Percentiles rank a stretch among this genome's conserved stretches.
These are phyloP conservation scores for Phragmatobia fuliginosa DNA, from an alignment of 2,888 invertebrate species.

Conservation along the genomic window DNA sequence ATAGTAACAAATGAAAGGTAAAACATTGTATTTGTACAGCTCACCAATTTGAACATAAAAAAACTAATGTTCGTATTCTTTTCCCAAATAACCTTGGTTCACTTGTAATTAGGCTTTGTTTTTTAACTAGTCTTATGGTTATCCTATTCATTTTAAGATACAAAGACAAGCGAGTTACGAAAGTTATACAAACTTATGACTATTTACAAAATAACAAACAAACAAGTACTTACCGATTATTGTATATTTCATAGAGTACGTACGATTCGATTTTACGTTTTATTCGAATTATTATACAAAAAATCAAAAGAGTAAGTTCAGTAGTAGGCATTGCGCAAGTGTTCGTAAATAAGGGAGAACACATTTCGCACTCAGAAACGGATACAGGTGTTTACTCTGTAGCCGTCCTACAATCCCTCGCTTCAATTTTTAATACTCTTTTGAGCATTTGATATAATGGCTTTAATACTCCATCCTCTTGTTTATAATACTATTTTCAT, in stretches of 20 bases:
- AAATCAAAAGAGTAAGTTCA: neutral
- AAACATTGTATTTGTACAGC: constrained; percentile 25
- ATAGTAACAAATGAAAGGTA: constrained; percentile 51
- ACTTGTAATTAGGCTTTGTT: neutral
- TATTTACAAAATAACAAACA: neutral
- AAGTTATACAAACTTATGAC: neutral
- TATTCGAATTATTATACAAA: neutral
- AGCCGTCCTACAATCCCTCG: constrained; percentile 63
- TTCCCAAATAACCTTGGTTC: constrained; percentile 12
- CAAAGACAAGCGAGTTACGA: no score
- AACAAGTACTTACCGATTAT: neutral
- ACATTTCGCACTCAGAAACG: constrained; percentile 51
- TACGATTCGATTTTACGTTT: neutral
- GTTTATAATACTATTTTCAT: constrained; percentile 2
- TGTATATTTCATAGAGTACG: neutral
- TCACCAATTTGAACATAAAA: constrained; percentile 31
- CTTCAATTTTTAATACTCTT: constrained; percentile 58
- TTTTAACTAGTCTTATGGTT: neutral
- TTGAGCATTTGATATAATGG: constrained; percentile 40
- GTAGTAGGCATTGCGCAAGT: neutral
- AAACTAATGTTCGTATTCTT: constrained; percentile 28
- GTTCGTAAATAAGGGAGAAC: constrained; percentile 5
- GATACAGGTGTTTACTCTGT: constrained; percentile 77
- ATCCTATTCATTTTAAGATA: no score
- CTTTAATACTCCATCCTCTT: constrained; percentile 1